A percentile compares a stretch with the other conserved stretches of the same genome.
phyloP scores from a whole-genome alignment of 2,797 vertebrate genomes.

The Silurus aristotelis region DNA sequence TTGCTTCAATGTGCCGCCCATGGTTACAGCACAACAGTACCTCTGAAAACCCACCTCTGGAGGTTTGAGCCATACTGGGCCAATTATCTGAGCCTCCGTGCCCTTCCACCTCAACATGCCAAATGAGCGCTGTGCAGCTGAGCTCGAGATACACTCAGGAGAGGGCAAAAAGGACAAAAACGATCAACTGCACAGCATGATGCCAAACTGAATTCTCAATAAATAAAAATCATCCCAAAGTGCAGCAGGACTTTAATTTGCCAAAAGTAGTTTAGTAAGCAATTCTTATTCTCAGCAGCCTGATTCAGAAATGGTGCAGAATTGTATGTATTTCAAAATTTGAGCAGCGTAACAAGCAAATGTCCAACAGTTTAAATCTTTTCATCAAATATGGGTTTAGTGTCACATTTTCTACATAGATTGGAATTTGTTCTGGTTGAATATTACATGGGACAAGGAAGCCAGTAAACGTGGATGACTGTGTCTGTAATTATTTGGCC shows the following conservation, averaged over 20 bases:
- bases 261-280: constrained; percentile 10
- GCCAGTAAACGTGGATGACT: constrained; percentile 35
- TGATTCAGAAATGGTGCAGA: background rate
- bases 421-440: constrained; percentile 33
- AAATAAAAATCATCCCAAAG: background rate
- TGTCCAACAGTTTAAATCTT: constrained; percentile 26
- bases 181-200: background rate
- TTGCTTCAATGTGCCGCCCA: constrained; percentile 41
- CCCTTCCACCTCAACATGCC: constrained; percentile 41
- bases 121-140: constrained; percentile 43
- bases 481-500: constrained; percentile 57
- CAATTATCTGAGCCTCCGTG: constrained; percentile 54
- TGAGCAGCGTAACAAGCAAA: constrained; percentile 19
- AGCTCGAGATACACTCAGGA: constrained; percentile 29
- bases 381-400: constrained; percentile 23
- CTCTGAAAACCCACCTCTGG: constrained; percentile 49
- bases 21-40: constrained; percentile 52
- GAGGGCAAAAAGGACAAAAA: constrained; percentile 43
- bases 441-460: constrained; percentile 39
- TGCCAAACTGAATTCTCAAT: constrained; percentile 5
- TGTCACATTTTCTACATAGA: constrained; percentile 30
- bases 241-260: constrained; percentile 15
- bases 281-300: constrained; percentile 10
- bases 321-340: background rate
- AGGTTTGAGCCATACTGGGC: constrained; percentile 49